Conservation (phyloP, 1,140 invertebrate genomes). For the Lordiphosa collinella region DNA sequence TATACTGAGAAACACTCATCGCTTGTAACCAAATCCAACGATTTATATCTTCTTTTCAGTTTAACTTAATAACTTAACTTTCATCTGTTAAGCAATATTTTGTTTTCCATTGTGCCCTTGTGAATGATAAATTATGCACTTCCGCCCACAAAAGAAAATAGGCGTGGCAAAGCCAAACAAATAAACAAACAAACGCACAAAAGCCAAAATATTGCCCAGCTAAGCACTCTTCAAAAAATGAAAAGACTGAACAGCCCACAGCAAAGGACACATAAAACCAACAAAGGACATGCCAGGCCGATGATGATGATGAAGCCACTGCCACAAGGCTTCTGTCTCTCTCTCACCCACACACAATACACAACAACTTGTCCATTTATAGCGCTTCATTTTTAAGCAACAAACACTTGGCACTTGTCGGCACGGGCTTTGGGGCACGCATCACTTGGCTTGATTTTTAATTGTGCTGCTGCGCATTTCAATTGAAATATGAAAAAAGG, state of each 20-base stretch:
- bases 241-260: neutral
- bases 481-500: constrained; percentile 50
- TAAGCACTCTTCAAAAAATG: constrained; percentile 1
- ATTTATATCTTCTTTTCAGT: too few relatives aligned
- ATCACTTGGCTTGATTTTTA: constrained; percentile 58
- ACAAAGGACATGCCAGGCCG: constrained; percentile 3
- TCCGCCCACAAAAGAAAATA: constrained; percentile 5
- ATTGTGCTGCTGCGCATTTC: constrained; percentile 55
- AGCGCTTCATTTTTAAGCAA: too few relatives aligned
- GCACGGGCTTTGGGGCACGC: constrained; percentile 28
- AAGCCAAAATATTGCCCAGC: constrained; percentile 8
- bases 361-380: constrained; percentile 49
- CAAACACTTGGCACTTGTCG: constrained; percentile 48
- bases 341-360: neutral
- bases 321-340: constrained; percentile 6
- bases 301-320: constrained; percentile 8
- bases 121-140: constrained; percentile 14
- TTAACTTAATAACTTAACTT: constrained; percentile 30
- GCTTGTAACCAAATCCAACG: too few relatives aligned
- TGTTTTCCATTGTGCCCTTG: constrained; percentile 18
- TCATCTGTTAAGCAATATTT: constrained; percentile 35
- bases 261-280: constrained; percentile 11
- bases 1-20: too few relatives aligned
- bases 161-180: constrained; percentile 4
- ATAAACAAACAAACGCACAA: constrained; percentile 3